Conservation (phyloP, 2,888 invertebrate genomes). For the Synanthedon tipuliformis region DNA sequence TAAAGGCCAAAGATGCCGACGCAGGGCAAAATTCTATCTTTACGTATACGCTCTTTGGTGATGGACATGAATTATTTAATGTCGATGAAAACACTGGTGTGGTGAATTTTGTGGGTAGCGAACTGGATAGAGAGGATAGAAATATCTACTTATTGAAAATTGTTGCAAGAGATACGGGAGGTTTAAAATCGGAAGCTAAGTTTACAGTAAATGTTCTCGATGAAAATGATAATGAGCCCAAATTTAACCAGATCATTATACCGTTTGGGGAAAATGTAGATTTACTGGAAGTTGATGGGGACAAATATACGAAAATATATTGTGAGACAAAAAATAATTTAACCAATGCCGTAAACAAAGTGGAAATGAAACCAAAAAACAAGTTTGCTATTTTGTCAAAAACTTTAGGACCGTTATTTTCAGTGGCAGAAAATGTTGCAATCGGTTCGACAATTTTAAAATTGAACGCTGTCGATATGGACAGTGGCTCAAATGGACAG, state of each 20-base stretch:
- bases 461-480: slow-evolving; percentile 78
- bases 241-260: slow-evolving; percentile 77
- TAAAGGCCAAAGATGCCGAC: slow-evolving; percentile 81
- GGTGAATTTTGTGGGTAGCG: slow-evolving; percentile 68
- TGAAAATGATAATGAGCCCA: slow-evolving; percentile 84
- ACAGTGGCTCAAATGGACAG: slow-evolving; percentile 77
- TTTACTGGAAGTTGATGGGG: slow-evolving; percentile 73
- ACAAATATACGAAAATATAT: slow-evolving; percentile 55
- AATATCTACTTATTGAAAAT: slow-evolving; percentile 76
- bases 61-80: slow-evolving; percentile 79
- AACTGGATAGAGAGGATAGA: slow-evolving; percentile 81
- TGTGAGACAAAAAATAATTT: slow-evolving; percentile 44
- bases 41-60: slow-evolving; percentile 77
- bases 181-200: slow-evolving; percentile 79
- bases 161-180: slow-evolving; percentile 82
- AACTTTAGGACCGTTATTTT: slow-evolving; percentile 71
- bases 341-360: slow-evolving; percentile 31
- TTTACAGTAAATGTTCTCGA: slow-evolving; percentile 79
- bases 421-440: slow-evolving; percentile 78
- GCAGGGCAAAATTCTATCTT: slow-evolving; percentile 76
- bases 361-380: slow-evolving; percentile 45
- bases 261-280: slow-evolving; percentile 76
- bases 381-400: slow-evolving; percentile 41
- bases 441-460: slow-evolving; percentile 78
- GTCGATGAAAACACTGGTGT: slow-evolving; percentile 75